Evolutionary conservation across 92 coral and sea anemone species (phyloP).

Genomic region (Ricordea florida): DNA sequence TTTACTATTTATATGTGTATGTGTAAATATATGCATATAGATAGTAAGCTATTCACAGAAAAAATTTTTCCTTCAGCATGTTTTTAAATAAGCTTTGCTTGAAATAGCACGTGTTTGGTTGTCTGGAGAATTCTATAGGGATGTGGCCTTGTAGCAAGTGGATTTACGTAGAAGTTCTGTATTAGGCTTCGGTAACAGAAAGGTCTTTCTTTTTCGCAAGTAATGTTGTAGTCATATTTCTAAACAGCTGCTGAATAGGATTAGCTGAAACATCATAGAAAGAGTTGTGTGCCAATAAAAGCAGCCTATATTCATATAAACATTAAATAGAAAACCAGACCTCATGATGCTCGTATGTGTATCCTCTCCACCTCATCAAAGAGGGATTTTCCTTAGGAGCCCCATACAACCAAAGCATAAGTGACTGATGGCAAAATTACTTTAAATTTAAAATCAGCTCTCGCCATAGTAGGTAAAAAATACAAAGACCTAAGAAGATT

Average conservation of each 20-base stretch:
- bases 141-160: neutral
- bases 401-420: slow-evolving; percentile 20
- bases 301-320: neutral
- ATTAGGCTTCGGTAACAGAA: slow-evolving; percentile 12
- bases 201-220: too few relatives aligned
- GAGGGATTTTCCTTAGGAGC: slow-evolving; percentile 28
- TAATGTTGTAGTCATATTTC: neutral
- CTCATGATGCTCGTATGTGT: slow-evolving; percentile 29
- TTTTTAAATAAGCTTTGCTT: neutral
- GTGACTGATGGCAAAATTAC: slow-evolving; percentile 47
- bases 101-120: neutral
- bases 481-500: slow-evolving; percentile 18
- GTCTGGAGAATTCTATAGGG: slow-evolving; percentile 16
- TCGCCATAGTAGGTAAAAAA: slow-evolving; percentile 12
- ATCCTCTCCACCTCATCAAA: slow-evolving; percentile 27
- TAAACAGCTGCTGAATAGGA: neutral
- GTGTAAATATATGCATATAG: too few relatives aligned
- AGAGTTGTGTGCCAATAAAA: slow-evolving; percentile 7
- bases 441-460: slow-evolving; percentile 27
- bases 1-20: too few relatives aligned
- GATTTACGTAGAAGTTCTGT: slow-evolving; percentile 14
- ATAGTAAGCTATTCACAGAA: too few relatives aligned
- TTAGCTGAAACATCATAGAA: neutral
- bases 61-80: too few relatives aligned
- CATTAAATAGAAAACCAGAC: neutral